Percentiles rank a stretch among this genome's conserved stretches.
Conservation (phyloP, 2,797 vertebrate species). For the Acipenser ruthenus region DNA sequence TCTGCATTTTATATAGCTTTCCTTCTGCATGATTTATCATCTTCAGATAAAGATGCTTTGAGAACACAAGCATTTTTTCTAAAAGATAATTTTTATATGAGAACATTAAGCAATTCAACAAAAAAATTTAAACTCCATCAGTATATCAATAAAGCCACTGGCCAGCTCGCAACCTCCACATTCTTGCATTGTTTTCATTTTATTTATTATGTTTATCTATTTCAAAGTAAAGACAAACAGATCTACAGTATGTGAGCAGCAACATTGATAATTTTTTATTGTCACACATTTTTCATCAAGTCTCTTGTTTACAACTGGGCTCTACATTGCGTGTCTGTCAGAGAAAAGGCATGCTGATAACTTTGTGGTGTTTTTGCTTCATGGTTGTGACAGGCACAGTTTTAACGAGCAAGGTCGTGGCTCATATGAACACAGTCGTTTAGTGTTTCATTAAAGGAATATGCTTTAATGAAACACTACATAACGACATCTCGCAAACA, state of each 20-base stretch:
- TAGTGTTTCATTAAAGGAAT: too few species aligned
- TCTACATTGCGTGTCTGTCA: slow-evolving; percentile 26
- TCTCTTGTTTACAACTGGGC: not conserved
- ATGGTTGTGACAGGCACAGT: not conserved
- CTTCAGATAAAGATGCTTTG: slow-evolving; percentile 14
- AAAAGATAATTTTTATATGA: slow-evolving; percentile 13
- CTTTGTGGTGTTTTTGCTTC: slow-evolving; percentile 40
- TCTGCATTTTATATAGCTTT: slow-evolving; percentile 4
- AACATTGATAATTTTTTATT: slow-evolving; percentile 2
- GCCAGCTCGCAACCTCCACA: slow-evolving; percentile 10
- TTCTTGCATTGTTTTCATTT: slow-evolving; percentile 32
- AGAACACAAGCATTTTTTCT: slow-evolving; percentile 3
- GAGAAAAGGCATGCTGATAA: slow-evolving; percentile 48
- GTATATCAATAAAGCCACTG: slow-evolving; percentile 13
- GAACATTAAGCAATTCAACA: slow-evolving; percentile 8
- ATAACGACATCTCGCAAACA: not conserved
- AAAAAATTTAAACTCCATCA: slow-evolving; percentile 31
- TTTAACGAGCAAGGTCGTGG: too few species aligned
- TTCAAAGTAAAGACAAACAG: slow-evolving; percentile 31
- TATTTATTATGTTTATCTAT: slow-evolving; percentile 37
- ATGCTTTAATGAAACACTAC: too few species aligned
- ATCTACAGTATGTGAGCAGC: slow-evolving; percentile 23
- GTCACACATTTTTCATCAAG: slow-evolving; percentile 14
- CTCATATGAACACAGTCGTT: too few species aligned
- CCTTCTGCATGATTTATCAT: slow-evolving; percentile 15